Evolutionary conservation across 2,797 vertebrate genomes (phyloP), one percentile per base, ranked within the genome.

Genomic region (Aselliscus stoliczkanus): DNA sequence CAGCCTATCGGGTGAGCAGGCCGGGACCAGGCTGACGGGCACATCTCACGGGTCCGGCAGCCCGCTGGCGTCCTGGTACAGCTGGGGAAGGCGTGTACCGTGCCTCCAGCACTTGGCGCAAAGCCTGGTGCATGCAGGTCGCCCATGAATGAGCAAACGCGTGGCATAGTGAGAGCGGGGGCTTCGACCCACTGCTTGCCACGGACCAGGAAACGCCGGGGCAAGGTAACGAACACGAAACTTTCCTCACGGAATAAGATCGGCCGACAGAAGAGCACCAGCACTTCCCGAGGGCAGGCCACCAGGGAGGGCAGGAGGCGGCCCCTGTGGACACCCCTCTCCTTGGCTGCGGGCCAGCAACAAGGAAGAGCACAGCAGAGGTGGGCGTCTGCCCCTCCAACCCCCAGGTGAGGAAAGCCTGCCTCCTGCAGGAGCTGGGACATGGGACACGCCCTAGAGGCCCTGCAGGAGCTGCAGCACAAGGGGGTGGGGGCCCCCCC

Each of bases 391-490:
- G 56, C 20, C 17, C 75, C 39, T 34, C 25, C 14, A 12, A 5
- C 2, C 1, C 15, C 39, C 52, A 31, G 77, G 64, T 29, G 62
- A 85, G 86, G 70, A 52, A 9, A 23, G 5, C 0, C 3, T 37
- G 21, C 17, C n/a, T 34, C 20, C 70, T 0, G 0, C 1, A 8
- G 75, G 79, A 52, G 42, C 29, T 13, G 27, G 56, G 0, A 50
- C 0, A 1, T 3, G 62, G 21, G 25, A 15, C n/a, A 4, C 0
- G 0, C 58, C 67, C 31, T 72, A 0, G 1, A 58, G 39, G 44
- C 31, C 77, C 50, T 56, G 5, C 0, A 9, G n/a, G 20, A 47
- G 67, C 5, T n/a, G 13, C 8, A 0, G 11, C 13, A 7, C 56
- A 20, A 15, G 13, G 75, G n/a, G 17, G 80, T 34, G 80, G 9